Evolutionary conservation across 1,140 invertebrate genomes (phyloP).

Genomic region (Rhynchophorus ferrugineus): DNA sequence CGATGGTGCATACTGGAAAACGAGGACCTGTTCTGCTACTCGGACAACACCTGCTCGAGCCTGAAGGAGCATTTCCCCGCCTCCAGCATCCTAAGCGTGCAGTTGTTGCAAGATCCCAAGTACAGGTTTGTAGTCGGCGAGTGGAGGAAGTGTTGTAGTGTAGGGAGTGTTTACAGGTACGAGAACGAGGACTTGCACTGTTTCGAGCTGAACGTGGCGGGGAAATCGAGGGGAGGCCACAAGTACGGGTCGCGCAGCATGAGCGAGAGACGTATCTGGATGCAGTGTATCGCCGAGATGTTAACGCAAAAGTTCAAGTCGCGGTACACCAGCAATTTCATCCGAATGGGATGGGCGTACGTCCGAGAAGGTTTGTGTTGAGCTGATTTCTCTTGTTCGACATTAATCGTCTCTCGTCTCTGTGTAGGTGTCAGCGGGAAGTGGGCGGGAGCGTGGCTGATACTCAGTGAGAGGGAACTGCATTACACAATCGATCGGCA

Average conservation of each 20-base stretch:
- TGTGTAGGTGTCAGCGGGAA: constrained; percentile 52
- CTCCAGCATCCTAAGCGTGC: constrained; percentile 51
- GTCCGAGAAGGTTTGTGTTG: constrained; percentile 48
- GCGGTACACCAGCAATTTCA: constrained; percentile 52
- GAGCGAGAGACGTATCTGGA: constrained; percentile 55
- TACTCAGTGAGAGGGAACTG: constrained; percentile 62
- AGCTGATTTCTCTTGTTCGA: too few relatives aligned
- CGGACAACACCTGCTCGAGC: constrained; percentile 34
- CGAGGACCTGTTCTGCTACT: constrained; percentile 34
- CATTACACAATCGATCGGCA: constrained; percentile 54
- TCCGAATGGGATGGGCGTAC: constrained; percentile 58
- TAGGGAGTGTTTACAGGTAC: too few relatives aligned
- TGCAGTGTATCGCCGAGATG: constrained; percentile 58
- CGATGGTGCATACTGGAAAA: constrained; percentile 39
- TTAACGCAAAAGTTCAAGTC: constrained; percentile 52
- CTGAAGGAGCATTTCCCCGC: constrained; percentile 52
- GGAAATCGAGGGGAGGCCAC: constrained; percentile 44
- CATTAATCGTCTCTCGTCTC: too few relatives aligned
- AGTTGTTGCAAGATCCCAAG: constrained; percentile 54
- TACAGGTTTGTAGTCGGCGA: too few relatives aligned
- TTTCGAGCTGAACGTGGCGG: constrained; percentile 47
- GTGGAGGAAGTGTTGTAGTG: too few relatives aligned
- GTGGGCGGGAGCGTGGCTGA: constrained; percentile 73
- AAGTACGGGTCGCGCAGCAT: constrained; percentile 49
- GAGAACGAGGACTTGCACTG: constrained; percentile 51